Evolutionary conservation across 2,113 vertebrate species (phyloP), one percentile per base, ranked within the genome.

Genomic region (Gambusia affinis): DNA sequence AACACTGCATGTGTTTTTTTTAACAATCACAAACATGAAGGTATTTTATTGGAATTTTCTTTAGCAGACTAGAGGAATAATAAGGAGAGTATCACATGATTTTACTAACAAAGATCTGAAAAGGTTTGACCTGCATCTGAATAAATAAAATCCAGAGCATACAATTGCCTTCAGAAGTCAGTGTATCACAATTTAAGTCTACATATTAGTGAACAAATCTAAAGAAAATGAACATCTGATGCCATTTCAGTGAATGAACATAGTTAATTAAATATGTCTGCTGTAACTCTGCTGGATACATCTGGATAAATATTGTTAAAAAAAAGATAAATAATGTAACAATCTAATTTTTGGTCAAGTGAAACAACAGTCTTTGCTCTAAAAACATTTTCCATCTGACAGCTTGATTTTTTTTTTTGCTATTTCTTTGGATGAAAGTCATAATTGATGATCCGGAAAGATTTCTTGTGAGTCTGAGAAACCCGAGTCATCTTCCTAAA

Each of bases 401-500:
- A 51, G 31, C 12, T n/a, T 39, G 70, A n/a, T 12, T 31, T 47
- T 64, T 63, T 70, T 81, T 30, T 57, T 1, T 47, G 39, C 24
- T 60, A 10, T 27, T 72, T n/a, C n/a, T 54, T 30, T 29, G 82
- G 39, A 65, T 29, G n/a, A 60, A 39, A 67, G 78, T 77, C 57
- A 76, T 47, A 31, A 14, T 0, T 29, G 72, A 57, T 66, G 62
- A 12, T 74, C 37, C 27, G 24, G 31, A 72, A 70, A 80, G 39
- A 85, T 75, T 67, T 87, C 85, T 73, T 83, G 65, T 2, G 8
- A 42, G 70, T 29, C 24, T 47, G 82, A 75, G 85, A 89, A 88
- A 85, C 79, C 72, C 30, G 61, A 81, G 81, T 64, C 64, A 80
- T 73, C 67, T 27, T 39, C 75, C 70, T 70, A 85, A 88, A 81